These are phyloP conservation scores for Branchipolynoe longqiensis DNA, from an alignment of 2,888 invertebrate genomes.

Conservation along the genomic window DNA sequence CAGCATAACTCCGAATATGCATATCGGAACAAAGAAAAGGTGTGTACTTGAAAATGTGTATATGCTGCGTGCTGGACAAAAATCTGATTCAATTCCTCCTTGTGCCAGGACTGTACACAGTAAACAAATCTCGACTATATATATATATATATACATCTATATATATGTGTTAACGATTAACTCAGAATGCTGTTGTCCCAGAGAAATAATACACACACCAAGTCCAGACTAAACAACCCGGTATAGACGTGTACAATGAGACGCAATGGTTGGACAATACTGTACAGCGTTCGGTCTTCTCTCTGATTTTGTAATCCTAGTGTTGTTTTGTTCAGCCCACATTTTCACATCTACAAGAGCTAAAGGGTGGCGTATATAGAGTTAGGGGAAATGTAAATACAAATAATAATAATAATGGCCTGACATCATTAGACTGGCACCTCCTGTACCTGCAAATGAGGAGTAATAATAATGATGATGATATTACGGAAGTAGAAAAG, in stretches of 20 bases:
- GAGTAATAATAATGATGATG: background rate
- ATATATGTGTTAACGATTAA: background rate
- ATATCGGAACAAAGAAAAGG: constrained; percentile 6
- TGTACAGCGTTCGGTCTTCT: background rate
- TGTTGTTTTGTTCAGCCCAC: constrained; percentile 12
- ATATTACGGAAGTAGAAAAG: constrained; percentile 13
- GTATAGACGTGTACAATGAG: background rate
- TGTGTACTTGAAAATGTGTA: constrained; percentile 37
- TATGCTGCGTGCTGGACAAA: constrained; percentile 33
- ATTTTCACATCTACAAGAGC: background rate
- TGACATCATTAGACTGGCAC: constrained; percentile 1
- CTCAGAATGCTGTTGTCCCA: constrained; percentile 32
- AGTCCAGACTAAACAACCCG: background rate
- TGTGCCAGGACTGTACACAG: background rate
- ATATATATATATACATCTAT: background rate
- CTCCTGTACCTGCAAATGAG: background rate
- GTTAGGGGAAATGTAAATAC: background rate
- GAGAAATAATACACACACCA: background rate
- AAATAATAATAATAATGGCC: too few species aligned
- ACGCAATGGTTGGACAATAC: constrained; percentile 3
- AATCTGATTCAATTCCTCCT: background rate
- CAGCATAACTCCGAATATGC: too few species aligned
- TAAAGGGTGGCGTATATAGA: background rate
- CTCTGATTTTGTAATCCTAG: background rate
- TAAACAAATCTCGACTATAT: constrained; percentile 5